Conservation (phyloP, 2,113 vertebrate species). For the Brachirus orientalis region DNA sequence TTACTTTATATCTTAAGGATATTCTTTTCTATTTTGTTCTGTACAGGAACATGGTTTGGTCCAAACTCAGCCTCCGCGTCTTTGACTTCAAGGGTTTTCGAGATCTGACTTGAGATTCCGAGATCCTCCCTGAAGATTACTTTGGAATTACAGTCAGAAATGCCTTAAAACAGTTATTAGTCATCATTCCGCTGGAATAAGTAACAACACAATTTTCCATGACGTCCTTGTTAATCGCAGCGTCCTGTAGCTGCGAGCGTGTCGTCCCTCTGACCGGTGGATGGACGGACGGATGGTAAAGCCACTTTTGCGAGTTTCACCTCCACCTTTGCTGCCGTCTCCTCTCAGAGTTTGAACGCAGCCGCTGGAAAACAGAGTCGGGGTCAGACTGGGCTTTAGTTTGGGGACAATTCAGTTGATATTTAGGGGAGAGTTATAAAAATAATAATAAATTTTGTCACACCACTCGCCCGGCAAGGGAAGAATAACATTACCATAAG, state of each 20-base stretch:
- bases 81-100: not conserved
- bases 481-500: slow-evolving; percentile 59
- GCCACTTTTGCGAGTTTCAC: too few relatives aligned
- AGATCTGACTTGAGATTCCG: not conserved
- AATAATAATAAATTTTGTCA: slow-evolving; percentile 33
- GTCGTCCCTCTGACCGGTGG: slow-evolving; percentile 3
- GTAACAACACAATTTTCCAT: slow-evolving; percentile 15
- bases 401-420: slow-evolving; percentile 40
- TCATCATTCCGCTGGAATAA: slow-evolving; percentile 7
- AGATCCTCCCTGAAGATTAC: not conserved
- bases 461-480: slow-evolving; percentile 17
- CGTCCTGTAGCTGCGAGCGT: slow-evolving; percentile 20
- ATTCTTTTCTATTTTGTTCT: too few relatives aligned
- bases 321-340: slow-evolving; percentile 20
- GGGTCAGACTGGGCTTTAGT: slow-evolving; percentile 33
- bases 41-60: not conserved
- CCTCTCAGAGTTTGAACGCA: not conserved
- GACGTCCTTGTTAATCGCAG: slow-evolving; percentile 16
- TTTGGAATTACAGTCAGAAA: slow-evolving; percentile 5
- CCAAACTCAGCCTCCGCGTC: not conserved
- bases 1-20: too few relatives aligned
- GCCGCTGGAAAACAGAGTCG: not conserved
- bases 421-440: slow-evolving; percentile 17
- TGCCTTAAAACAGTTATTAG: not conserved
- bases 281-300: too few relatives aligned